Conservation (phyloP, 2,888 invertebrate genomes). For the Diachrysia chrysitis region DNA sequence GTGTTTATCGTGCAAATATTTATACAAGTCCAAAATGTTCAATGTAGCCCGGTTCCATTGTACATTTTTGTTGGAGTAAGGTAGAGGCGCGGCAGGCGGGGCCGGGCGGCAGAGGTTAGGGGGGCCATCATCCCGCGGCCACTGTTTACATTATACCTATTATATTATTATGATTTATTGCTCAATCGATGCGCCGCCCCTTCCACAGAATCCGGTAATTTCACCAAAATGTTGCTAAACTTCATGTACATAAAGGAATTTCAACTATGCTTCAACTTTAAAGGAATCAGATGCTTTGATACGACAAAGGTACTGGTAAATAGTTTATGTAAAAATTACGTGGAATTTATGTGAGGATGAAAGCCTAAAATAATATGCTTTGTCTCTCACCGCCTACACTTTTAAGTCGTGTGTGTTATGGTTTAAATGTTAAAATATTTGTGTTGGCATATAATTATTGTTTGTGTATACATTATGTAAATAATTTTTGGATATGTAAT, state of each 20-base stretch:
- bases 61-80: conserved; percentile 64
- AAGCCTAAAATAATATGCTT: conserved; percentile 47
- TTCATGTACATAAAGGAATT: conserved; percentile 81
- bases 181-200: conserved; percentile 81
- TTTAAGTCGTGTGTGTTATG: conserved; percentile 10
- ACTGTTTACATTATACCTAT: conserved; percentile 85
- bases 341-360: conserved; percentile 48
- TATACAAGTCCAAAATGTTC: conserved; percentile 49
- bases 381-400: conserved; percentile 29
- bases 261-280: conserved; percentile 79
- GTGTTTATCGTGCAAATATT: conserved; percentile 48
- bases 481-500: too few relatives aligned
- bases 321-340: conserved; percentile 57
- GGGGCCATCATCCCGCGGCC: conserved; percentile 68
- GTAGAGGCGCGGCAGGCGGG: conserved; percentile 33
- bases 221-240: conserved; percentile 79
- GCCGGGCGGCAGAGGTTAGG: conserved; percentile 52
- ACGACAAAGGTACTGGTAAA: conserved; percentile 60
- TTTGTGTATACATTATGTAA: neutral
- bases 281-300: conserved; percentile 83
- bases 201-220: conserved; percentile 73
- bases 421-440: neutral
- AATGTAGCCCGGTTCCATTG: conserved; percentile 64
- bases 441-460: neutral
- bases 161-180: conserved; percentile 87